Conservation (phyloP, 1,140 invertebrate genomes). For the Penaeus chinensis region DNA sequence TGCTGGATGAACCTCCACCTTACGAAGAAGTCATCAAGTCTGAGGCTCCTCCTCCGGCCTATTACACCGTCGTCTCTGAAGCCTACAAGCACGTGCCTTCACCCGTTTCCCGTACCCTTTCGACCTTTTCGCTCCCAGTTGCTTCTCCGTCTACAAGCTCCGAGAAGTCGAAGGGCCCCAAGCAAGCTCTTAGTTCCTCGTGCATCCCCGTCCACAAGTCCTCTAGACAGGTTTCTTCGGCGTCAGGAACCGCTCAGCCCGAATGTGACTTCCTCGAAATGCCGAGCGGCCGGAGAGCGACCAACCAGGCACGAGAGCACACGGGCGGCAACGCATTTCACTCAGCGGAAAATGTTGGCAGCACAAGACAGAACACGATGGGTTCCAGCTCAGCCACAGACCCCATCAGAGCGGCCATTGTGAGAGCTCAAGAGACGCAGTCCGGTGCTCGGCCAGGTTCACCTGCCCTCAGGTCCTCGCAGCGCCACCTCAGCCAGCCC, state of each 20-base stretch:
- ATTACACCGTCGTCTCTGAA: constrained; percentile 30
- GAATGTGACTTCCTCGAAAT: background rate
- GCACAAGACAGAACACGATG: too few relatives aligned
- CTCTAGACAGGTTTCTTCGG: background rate
- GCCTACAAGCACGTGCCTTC: background rate
- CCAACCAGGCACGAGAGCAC: background rate
- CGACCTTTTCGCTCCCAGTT: too few relatives aligned
- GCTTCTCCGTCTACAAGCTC: too few relatives aligned
- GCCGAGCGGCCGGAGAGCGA: background rate
- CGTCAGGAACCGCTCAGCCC: background rate
- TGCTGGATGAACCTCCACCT: constrained; percentile 12
- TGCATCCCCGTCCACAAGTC: too few relatives aligned
- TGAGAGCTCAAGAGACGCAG: background rate
- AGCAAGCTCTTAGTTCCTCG: background rate
- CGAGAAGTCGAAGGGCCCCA: background rate
- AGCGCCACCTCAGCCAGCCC: too few relatives aligned
- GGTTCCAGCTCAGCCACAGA: background rate
- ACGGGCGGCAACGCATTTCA: background rate
- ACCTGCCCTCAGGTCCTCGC: too few relatives aligned
- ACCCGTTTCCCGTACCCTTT: too few relatives aligned
- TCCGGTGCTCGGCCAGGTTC: too few relatives aligned
- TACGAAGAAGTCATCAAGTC: constrained; percentile 41
- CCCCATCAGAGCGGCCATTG: constrained; percentile 20
- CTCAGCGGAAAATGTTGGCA: too few relatives aligned
- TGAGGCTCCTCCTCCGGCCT: constrained; percentile 33